A percentile compares a stretch with the other conserved stretches of the same genome.
These are phyloP conservation scores for Hedychridium roseum DNA, from an alignment of 2,888 invertebrate genomes.

Conservation along the genomic window DNA sequence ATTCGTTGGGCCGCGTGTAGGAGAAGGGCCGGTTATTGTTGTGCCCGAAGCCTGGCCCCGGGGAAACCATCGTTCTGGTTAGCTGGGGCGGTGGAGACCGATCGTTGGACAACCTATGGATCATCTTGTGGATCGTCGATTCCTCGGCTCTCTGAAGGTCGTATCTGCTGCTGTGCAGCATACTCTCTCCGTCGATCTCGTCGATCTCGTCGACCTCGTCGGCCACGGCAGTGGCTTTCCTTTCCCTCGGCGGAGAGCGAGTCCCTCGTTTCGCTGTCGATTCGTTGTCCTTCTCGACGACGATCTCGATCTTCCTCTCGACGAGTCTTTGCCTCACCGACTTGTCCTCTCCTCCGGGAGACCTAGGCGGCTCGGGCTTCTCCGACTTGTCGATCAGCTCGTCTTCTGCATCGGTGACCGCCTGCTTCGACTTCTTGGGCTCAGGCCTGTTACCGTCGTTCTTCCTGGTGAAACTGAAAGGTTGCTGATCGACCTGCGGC, in stretches of 20 bases:
- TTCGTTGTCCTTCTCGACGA: neutral
- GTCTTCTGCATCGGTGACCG: slow-evolving; percentile 21
- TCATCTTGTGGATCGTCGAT: slow-evolving; percentile 78
- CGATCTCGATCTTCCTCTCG: slow-evolving; percentile 2
- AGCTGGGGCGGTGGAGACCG: slow-evolving; percentile 74
- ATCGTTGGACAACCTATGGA: slow-evolving; percentile 78
- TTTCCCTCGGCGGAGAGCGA: slow-evolving; percentile 28
- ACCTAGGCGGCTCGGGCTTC: slow-evolving; percentile 15
- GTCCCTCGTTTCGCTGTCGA: slow-evolving; percentile 10
- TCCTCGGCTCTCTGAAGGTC: slow-evolving; percentile 49
- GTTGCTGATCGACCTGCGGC: slow-evolving; percentile 67
- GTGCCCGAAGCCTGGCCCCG: slow-evolving; percentile 69
- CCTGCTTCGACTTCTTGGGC: slow-evolving; percentile 43
- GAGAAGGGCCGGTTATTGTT: slow-evolving; percentile 84
- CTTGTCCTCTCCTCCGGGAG: slow-evolving; percentile 14
- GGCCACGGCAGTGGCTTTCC: slow-evolving; percentile 22
- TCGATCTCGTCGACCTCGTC: slow-evolving; percentile 25
- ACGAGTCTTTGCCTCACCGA: neutral
- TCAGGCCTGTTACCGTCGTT: slow-evolving; percentile 25
- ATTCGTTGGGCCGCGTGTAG: slow-evolving; percentile 71
- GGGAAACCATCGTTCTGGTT: slow-evolving; percentile 69
- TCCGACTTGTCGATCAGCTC: slow-evolving; percentile 12
- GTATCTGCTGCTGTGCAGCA: slow-evolving; percentile 59
- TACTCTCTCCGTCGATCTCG: slow-evolving; percentile 32
- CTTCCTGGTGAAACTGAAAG: slow-evolving; percentile 46